Conservation (phyloP, 2,113 vertebrate species). For the Cyanoramphus novaezelandiae region DNA sequence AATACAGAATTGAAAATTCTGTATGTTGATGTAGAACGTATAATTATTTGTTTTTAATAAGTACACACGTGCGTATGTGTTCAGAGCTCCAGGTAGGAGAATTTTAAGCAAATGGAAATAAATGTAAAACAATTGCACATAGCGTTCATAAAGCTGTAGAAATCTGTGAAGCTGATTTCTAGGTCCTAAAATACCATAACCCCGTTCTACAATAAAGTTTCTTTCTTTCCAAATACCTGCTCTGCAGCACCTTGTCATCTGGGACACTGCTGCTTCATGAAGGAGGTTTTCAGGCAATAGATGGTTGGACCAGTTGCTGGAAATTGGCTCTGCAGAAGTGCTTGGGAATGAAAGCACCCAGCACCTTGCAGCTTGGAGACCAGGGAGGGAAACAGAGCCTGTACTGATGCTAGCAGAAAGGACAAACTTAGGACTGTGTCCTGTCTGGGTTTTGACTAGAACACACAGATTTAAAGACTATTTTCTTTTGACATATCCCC, state of each 20-base stretch:
- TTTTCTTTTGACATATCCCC: neutral
- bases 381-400: neutral
- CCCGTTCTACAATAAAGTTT: neutral
- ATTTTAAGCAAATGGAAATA: neutral
- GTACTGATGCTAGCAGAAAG: neutral
- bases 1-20: neutral
- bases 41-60: neutral
- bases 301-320: fast-evolving
- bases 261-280: neutral
- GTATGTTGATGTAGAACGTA: neutral
- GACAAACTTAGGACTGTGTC: neutral
- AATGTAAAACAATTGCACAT: neutral
- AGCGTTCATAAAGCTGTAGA: neutral
- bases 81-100: neutral
- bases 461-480: neutral
- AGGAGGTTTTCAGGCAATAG: neutral
- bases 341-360: neutral
- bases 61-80: fast-evolving
- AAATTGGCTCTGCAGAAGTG: neutral
- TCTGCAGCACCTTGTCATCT: neutral
- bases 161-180: neutral
- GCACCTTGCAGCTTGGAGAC: fast-evolving
- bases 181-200: neutral
- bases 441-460: neutral
- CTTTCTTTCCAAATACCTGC: neutral